A percentile compares a stretch with the other conserved stretches of the same genome.
Conservation (phyloP, 2,888 invertebrate genomes). For the Adelognathus sp. region DNA sequence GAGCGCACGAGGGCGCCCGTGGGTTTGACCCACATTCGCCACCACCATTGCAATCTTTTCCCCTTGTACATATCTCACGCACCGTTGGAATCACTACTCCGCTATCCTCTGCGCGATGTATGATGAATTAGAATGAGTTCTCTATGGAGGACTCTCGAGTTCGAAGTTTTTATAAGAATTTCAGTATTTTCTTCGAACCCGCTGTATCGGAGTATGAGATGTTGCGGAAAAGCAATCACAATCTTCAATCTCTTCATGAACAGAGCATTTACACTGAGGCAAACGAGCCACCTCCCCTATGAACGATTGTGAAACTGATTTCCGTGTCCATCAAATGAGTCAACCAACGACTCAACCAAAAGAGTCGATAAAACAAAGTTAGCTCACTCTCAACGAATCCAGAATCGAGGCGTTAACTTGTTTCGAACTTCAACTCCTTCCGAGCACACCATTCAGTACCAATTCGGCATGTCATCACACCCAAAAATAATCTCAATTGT, state of each 20-base stretch:
- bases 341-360: not conserved
- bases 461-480: not conserved
- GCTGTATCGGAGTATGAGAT: not conserved
- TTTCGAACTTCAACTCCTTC: not conserved
- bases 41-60: conserved; percentile 4
- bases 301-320: not conserved
- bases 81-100: conserved; percentile 5
- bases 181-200: not conserved
- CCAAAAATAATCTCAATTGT: not conserved
- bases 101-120: not conserved
- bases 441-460: not conserved
- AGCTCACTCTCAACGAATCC: not conserved
- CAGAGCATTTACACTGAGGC: no score
- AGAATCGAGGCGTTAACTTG: not conserved
- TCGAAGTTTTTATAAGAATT: not conserved
- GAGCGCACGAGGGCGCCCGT: conserved; percentile 40
- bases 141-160: not conserved
- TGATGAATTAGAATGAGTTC: not conserved
- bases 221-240: not conserved
- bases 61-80: conserved; percentile 26
- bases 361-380: not conserved
- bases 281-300: not conserved
- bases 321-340: no score
- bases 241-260: not conserved
- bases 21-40: conserved; percentile 54